A percentile compares a stretch with the other conserved stretches of the same genome.
These are phyloP conservation scores for Harmothoe impar DNA, from an alignment of 2,888 invertebrate species.

Conservation along the genomic window DNA sequence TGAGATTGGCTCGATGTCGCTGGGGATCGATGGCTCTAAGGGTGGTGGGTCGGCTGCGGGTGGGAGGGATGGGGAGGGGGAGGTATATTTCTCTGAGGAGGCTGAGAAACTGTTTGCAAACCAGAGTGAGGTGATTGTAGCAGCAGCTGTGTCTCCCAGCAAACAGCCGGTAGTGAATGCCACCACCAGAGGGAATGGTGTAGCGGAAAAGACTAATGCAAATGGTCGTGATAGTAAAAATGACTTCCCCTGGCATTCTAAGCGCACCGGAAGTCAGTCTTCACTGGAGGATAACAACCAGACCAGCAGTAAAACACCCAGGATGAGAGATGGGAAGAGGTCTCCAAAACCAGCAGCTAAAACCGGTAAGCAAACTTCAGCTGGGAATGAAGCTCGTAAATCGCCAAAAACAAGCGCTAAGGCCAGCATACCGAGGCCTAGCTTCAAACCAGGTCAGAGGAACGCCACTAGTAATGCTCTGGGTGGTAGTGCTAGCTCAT, in stretches of 20 bases:
- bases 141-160: neutral
- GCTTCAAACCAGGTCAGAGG: neutral
- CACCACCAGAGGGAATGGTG: neutral
- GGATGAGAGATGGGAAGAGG: neutral
- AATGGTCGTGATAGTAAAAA: neutral
- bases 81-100: conserved; percentile 41
- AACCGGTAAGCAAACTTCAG: neutral
- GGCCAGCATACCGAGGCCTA: neutral
- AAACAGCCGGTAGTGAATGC: neutral
- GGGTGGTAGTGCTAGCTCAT: neutral
- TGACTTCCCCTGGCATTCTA: neutral
- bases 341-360: neutral
- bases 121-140: neutral
- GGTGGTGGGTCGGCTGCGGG: neutral
- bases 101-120: conserved; percentile 1
- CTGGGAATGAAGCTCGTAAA: neutral
- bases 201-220: neutral
- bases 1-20: conserved; percentile 3
- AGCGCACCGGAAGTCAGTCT: neutral
- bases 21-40: neutral
- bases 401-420: neutral
- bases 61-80: neutral
- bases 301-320: neutral
- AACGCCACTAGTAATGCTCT: neutral
- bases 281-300: neutral